phyloP scores from a whole-genome alignment of 2,113 vertebrate species.

The Crotophaga sulcirostris region DNA sequence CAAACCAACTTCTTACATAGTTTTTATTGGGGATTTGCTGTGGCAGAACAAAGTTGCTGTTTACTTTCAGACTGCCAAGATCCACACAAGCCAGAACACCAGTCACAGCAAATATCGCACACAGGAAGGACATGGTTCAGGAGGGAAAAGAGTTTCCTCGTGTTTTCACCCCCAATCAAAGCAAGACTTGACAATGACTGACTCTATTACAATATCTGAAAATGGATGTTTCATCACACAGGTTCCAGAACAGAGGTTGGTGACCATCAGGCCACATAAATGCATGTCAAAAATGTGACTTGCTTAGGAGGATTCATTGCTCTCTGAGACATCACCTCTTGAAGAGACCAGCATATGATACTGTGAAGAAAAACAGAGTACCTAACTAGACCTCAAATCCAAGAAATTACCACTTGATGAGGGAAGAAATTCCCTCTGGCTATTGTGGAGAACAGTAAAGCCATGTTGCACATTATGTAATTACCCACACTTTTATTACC shows the following conservation, averaged over 20 bases:
- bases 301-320: not conserved
- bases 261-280: not conserved
- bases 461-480: constrained; percentile 3
- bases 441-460: not conserved
- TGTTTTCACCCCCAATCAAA: not conserved
- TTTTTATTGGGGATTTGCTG: not conserved
- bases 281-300: not conserved
- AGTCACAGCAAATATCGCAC: not conserved
- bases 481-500: constrained; percentile 32
- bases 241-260: not conserved
- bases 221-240: not conserved
- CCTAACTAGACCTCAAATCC: not conserved
- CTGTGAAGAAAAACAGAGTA: not conserved
- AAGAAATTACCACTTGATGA: not conserved
- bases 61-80: not conserved
- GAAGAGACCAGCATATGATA: not conserved
- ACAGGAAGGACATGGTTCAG: not conserved
- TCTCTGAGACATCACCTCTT: not conserved
- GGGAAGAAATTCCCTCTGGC: not conserved
- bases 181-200: not conserved
- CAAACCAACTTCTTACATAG: not conserved
- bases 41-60: not conserved
- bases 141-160: not conserved
- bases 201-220: not conserved
- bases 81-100: not conserved